phyloP scores from a whole-genome alignment of 2,888 invertebrate species.

The Diplolepis rosae region DNA sequence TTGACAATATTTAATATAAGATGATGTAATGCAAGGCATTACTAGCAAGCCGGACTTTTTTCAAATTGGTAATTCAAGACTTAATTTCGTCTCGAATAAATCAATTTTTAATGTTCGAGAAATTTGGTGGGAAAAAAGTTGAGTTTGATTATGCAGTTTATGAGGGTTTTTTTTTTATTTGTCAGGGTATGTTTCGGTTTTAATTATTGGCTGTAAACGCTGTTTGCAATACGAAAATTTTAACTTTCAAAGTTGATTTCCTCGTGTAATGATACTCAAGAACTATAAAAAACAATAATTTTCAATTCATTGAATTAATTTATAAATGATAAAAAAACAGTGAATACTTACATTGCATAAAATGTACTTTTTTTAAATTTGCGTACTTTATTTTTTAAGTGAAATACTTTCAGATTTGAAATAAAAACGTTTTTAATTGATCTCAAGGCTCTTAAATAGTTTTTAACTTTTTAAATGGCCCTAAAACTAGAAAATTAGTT shows the following conservation, averaged over 20 bases:
- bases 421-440: neutral
- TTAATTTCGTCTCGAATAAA: neutral
- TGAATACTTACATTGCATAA: neutral
- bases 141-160: neutral
- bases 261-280: neutral
- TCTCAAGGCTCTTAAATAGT: neutral
- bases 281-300: neutral
- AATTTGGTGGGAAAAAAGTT: neutral
- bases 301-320: neutral
- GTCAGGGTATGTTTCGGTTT: neutral
- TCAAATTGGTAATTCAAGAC: neutral
- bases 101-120: neutral
- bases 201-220: neutral
- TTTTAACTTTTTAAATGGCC: neutral
- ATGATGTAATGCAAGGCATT: neutral
- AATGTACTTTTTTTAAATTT: neutral
- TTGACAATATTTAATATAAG: constrained; percentile 79
- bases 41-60: neutral
- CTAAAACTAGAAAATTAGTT: neutral
- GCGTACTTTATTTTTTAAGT: neutral
- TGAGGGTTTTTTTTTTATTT: neutral
- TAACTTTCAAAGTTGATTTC: neutral
- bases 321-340: neutral
- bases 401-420: neutral
- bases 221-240: neutral